Conservation (phyloP, 2,888 invertebrate species). For the Lamellibrachia columna region DNA sequence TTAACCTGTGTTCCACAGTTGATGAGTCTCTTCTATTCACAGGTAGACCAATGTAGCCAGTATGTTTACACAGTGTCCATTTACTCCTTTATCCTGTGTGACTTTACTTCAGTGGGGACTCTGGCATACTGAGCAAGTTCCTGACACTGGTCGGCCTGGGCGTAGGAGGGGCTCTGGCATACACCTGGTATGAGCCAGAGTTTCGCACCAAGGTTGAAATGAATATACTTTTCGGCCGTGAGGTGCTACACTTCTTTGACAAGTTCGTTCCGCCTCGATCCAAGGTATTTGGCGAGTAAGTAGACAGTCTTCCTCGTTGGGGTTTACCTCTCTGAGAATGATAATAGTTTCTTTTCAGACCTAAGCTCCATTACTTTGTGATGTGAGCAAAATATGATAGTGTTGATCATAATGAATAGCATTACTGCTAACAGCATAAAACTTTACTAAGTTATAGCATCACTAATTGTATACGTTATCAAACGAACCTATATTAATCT, state of each 20-base stretch:
- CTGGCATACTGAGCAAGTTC: not conserved
- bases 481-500: no score
- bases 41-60: no score
- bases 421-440: no score
- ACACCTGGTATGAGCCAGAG: not conserved
- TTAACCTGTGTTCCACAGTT: no score
- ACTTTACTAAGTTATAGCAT: no score
- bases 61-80: no score
- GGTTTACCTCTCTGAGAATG: not conserved
- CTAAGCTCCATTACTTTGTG: not conserved
- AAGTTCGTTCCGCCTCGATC: not conserved
- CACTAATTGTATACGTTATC: no score
- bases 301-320: not conserved
- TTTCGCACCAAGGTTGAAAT: not conserved
- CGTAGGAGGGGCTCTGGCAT: not conserved
- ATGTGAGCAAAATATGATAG: not conserved
- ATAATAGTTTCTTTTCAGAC: not conserved
- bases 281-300: not conserved
- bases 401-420: not conserved
- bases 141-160: not conserved
- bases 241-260: not conserved
- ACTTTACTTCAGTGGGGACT: not conserved
- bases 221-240: not conserved
- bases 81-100: not conserved
- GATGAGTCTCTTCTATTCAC: no score